These are phyloP conservation scores for Chromis chromis DNA, from an alignment of 2,797 vertebrate genomes.

Conservation along the genomic window DNA sequence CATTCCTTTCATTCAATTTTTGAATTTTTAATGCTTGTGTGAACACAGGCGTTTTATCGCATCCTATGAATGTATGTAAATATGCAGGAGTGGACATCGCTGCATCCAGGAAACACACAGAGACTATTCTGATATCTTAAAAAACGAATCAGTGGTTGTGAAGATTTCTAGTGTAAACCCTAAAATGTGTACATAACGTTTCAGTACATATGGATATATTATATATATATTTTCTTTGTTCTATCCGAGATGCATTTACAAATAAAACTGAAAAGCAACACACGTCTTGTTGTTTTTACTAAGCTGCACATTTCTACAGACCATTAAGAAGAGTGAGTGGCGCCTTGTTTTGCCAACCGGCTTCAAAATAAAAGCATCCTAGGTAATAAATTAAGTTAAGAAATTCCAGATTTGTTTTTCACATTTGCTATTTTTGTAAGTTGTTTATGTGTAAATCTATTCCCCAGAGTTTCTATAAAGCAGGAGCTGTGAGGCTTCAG, in stretches of 20 bases:
- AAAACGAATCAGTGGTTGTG: slow-evolving; percentile 81
- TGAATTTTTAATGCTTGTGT: slow-evolving; percentile 89
- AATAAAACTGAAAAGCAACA: slow-evolving; percentile 90
- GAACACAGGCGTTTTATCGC: slow-evolving; percentile 89
- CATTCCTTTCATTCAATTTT: slow-evolving; percentile 89
- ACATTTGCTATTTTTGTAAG: too few species aligned
- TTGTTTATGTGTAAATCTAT: too few species aligned
- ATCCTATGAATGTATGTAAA: slow-evolving; percentile 99
- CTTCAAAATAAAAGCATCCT: neutral
- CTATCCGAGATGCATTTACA: slow-evolving; percentile 95
- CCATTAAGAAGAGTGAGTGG: too few species aligned
- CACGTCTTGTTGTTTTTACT: neutral
- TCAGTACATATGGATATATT: slow-evolving; percentile 84
- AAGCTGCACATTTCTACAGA: neutral
- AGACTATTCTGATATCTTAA: slow-evolving; percentile 86
- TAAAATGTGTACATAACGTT: slow-evolving; percentile 93
- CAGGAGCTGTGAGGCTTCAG: too few species aligned
- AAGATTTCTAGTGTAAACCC: slow-evolving; percentile 90
- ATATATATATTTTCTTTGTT: slow-evolving; percentile 88
- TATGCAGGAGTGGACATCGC: slow-evolving; percentile 89
- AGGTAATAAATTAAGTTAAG: too few species aligned
- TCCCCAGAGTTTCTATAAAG: too few species aligned
- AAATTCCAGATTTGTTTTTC: too few species aligned
- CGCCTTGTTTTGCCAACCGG: too few species aligned
- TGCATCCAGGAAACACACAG: slow-evolving; percentile 84